Percentiles rank a stretch among this genome's conserved stretches.
Conservation (phyloP, 30 jellyfish, hydroid and myxozoan species). For the Catostylus mosaicus region DNA sequence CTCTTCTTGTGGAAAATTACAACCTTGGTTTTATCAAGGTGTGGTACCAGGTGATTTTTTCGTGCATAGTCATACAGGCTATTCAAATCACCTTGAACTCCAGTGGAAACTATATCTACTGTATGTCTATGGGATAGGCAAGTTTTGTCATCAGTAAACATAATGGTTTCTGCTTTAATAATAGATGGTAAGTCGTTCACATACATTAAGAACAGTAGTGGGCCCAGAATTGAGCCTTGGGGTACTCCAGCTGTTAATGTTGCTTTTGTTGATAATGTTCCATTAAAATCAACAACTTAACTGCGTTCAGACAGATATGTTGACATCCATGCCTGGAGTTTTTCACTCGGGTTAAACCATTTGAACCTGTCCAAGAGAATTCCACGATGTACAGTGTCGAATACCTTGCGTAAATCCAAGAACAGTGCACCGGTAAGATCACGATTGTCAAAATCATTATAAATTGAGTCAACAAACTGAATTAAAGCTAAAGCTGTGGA, state of each 20-base stretch:
- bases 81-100: slow-evolving; percentile 32
- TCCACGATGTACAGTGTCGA: no score
- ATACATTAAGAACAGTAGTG: slow-evolving; percentile 33
- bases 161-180: background rate
- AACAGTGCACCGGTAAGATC: no score
- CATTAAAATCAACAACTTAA: slow-evolving; percentile 36
- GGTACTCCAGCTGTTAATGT: slow-evolving; percentile 60
- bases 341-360: slow-evolving; percentile 16
- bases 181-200: no score
- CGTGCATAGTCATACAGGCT: slow-evolving; percentile 16
- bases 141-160: slow-evolving; percentile 39
- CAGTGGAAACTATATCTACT: slow-evolving; percentile 7
- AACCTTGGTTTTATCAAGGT: slow-evolving; percentile 33
- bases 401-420: no score
- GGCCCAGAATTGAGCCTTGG: slow-evolving; percentile 70
- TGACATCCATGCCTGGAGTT: slow-evolving; percentile 8
- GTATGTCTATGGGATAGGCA: slow-evolving; percentile 22
- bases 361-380: slow-evolving; percentile 13
- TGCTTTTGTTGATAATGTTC: no score
- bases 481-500: slow-evolving; percentile 50
- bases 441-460: slow-evolving; percentile 28
- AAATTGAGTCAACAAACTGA: slow-evolving; percentile 30
- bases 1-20: slow-evolving; percentile 27
- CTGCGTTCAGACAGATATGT: slow-evolving; percentile 36
- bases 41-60: slow-evolving; percentile 39